These are phyloP conservation scores for Vulpes ferrilata DNA, from an alignment of 2,113 vertebrate genomes.

Conservation along the genomic window DNA sequence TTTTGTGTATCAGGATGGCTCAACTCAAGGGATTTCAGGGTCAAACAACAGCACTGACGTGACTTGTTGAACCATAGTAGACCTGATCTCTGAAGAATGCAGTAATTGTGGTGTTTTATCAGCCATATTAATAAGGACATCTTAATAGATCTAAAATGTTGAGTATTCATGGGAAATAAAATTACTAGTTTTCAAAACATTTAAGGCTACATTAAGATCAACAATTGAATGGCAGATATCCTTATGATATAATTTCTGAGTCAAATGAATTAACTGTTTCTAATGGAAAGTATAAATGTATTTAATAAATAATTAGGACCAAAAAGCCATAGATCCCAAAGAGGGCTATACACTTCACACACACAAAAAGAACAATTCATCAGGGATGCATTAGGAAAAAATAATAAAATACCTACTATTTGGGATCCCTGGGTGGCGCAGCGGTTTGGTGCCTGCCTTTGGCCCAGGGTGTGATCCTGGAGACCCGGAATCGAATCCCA, in stretches of 20 bases:
- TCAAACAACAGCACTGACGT: not conserved
- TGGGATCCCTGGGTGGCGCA: not conserved
- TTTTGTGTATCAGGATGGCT: not conserved
- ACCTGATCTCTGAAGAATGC: not conserved
- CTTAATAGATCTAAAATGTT: not conserved
- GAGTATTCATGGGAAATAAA: slow-evolving; percentile 9
- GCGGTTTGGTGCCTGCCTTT: no score
- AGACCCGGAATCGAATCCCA: no score
- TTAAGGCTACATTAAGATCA: not conserved
- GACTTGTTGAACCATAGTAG: not conserved
- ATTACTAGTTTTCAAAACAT: not conserved
- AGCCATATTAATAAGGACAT: not conserved
- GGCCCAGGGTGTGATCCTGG: no score
- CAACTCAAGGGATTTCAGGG: not conserved
- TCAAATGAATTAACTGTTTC: not conserved
- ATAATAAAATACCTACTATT: not conserved
- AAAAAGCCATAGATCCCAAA: not conserved
- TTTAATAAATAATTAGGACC: not conserved
- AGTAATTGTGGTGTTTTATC: not conserved
- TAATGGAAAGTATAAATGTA: not conserved
- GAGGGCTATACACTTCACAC: not conserved
- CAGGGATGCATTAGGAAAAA: not conserved
- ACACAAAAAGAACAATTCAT: not conserved
- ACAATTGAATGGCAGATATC: not conserved
- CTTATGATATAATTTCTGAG: not conserved